Evolutionary conservation across 2,113 vertebrate genomes (phyloP).

Genomic region (Anhinga anhinga): DNA sequence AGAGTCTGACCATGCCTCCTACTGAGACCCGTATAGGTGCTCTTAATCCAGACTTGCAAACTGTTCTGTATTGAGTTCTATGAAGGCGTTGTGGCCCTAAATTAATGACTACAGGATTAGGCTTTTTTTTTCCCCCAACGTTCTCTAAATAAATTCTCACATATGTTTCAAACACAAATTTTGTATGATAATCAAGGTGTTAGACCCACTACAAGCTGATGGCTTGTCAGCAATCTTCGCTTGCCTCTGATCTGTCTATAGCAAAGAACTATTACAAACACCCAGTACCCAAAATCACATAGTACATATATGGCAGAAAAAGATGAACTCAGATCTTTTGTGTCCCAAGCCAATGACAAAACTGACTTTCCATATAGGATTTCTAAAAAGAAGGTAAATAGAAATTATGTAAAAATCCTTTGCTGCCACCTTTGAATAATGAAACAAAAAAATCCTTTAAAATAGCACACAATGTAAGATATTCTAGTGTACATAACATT

Average conservation of each 20-base stretch:
- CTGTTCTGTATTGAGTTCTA: neutral
- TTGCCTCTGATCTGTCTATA: neutral
- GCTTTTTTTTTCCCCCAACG: rapidly evolving
- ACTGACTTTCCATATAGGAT: neutral
- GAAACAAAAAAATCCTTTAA: neutral
- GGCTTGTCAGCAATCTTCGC: neutral
- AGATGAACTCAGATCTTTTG: neutral
- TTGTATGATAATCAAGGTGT: neutral
- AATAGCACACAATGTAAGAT: neutral
- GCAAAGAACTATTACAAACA: neutral
- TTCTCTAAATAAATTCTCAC: neutral
- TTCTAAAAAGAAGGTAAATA: neutral
- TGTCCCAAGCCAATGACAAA: neutral
- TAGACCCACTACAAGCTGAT: neutral
- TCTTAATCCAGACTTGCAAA: neutral
- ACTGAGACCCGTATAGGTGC: rapidly evolving
- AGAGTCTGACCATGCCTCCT: neutral
- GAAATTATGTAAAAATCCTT: neutral
- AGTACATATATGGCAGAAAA: neutral
- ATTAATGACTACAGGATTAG: neutral
- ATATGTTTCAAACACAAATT: neutral
- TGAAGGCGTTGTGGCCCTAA: neutral
- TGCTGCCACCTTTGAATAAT: neutral
- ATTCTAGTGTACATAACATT: neutral
- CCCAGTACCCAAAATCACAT: neutral